Evolutionary conservation across 1,140 invertebrate genomes (phyloP).

Genomic region (Brachionus sp.): DNA sequence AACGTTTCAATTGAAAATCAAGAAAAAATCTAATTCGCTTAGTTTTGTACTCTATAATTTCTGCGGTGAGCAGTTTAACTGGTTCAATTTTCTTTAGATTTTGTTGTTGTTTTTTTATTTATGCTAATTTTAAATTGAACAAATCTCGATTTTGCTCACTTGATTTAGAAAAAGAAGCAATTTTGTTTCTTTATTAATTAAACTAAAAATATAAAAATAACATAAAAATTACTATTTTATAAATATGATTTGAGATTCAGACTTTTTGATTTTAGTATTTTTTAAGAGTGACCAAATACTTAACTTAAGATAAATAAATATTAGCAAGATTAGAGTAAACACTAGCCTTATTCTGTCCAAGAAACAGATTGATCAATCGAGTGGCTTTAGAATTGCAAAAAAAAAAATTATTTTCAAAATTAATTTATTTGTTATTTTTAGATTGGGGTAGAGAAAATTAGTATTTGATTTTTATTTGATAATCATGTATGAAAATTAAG

Average conservation of each 20-base stretch:
- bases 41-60: not conserved
- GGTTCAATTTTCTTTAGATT: not conserved
- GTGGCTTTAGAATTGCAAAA: not conserved
- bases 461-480: not conserved
- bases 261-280: too few relatives aligned
- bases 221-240: too few relatives aligned
- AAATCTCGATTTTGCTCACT: too few relatives aligned
- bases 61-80: not conserved
- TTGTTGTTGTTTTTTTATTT: not conserved
- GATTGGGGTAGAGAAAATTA: not conserved
- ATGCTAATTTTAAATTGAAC: too few relatives aligned
- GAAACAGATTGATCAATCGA: not conserved
- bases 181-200: too few relatives aligned
- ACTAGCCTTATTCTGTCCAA: not conserved
- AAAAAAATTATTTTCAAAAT: not conserved
- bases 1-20: not conserved
- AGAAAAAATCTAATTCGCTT: not conserved
- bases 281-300: too few relatives aligned
- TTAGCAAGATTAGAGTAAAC: not conserved
- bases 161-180: too few relatives aligned
- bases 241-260: too few relatives aligned
- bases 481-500: not conserved
- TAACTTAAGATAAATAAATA: too few relatives aligned
- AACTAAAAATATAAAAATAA: too few relatives aligned
- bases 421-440: not conserved